Evolutionary conservation across 2,888 invertebrate species (phyloP), one percentile per base, ranked within the genome.

Genomic region (Syrista parreyssii): DNA sequence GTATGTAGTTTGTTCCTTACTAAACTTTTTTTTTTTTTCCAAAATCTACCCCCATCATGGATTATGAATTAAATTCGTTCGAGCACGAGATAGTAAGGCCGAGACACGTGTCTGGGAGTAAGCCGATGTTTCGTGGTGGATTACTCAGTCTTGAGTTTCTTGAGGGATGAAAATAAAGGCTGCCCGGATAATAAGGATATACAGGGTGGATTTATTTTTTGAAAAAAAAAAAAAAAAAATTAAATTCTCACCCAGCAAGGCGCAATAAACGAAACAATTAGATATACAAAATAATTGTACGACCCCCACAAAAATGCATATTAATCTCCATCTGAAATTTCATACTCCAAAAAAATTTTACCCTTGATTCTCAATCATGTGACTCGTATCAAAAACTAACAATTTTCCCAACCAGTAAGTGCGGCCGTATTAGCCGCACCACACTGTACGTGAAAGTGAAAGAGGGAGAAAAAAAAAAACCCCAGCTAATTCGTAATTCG

Each of bases 121-220:
- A 85, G 79, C 82, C 81, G 81, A 79, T 75, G 80, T 82, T 77
- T 80, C 75, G 81, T 69, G 85, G 81, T 75, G 77, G 84, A 81
- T 84, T 83, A 81, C 75, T 69, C 9, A 9, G 55, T 23, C 2
- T 55, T 55, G 55, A 23, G 55, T 23, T 55, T 71, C 71, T 32
- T 71, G 71, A 33, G 71, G 71, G 31, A 71, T 71, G 71, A 71
- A 71, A 71, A 55, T 55, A 55, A 55, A 55, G 55, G 23, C 55
- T 55, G 23, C 9, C 23, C 23, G 23, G 23, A 55, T 23, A 55
- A 55, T 55, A 55, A 55, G 23, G 55, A 55, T 55, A 6, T 23
- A 23, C 55, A 55, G 55, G 55, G 23, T 55, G 15, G 23, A 55
- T 55, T 23, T 9, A 55, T 55, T 9, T 55, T 55, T 55, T 23